Percentiles rank a stretch among this genome's conserved stretches.
Evolutionary conservation across 2,888 invertebrate species (phyloP).

Genomic region (Macrophya annulata): DNA sequence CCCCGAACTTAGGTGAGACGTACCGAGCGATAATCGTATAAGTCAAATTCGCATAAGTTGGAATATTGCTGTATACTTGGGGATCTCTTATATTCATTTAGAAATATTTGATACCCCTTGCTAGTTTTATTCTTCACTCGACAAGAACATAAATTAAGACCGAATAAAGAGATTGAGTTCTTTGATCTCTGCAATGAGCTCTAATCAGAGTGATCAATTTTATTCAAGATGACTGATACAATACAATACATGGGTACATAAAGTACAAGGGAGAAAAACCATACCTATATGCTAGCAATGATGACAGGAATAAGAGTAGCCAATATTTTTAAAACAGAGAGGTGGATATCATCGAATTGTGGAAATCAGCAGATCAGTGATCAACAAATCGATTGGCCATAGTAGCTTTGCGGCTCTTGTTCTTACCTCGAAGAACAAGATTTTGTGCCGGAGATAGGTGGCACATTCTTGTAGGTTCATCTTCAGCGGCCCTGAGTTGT

Average conservation of each 20-base stretch:
- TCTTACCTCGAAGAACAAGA: slow-evolving; percentile 82
- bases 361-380: not conserved
- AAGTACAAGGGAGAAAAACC: not conserved
- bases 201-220: not conserved
- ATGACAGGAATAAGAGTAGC: not conserved
- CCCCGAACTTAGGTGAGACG: too few relatives aligned
- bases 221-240: not conserved
- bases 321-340: not conserved
- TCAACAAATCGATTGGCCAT: slow-evolving; percentile 74
- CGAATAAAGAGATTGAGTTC: not conserved
- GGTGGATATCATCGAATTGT: not conserved
- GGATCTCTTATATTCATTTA: not conserved
- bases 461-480: slow-evolving; percentile 78
- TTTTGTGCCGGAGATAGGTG: slow-evolving; percentile 82
- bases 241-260: not conserved
- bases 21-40: too few relatives aligned
- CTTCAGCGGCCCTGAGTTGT: slow-evolving; percentile 82
- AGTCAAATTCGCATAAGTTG: too few relatives aligned
- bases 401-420: slow-evolving; percentile 75
- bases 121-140: not conserved
- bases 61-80: not conserved
- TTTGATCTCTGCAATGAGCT: not conserved
- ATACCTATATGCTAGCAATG: not conserved
- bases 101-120: not conserved
- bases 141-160: not conserved